Evolutionary conservation across 2,888 invertebrate species (phyloP).

Genomic region (Philereme vetulata): DNA sequence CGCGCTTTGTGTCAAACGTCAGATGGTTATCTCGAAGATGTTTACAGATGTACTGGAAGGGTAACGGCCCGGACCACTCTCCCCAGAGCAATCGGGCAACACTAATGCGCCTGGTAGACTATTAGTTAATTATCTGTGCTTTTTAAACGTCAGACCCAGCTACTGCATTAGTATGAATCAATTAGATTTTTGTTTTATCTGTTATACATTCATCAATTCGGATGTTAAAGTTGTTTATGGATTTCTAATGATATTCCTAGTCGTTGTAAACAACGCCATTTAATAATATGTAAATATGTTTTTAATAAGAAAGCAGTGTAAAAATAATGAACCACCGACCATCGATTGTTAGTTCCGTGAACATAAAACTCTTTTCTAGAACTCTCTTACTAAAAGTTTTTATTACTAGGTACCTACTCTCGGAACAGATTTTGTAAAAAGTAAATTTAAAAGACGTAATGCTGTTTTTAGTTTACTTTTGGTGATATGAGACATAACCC

Average conservation of each 20-base stretch:
- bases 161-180: constrained; percentile 42
- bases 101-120: constrained; percentile 69
- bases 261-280: constrained; percentile 11
- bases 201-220: constrained; percentile 18
- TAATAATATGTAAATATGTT: background rate
- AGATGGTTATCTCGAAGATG: constrained; percentile 80
- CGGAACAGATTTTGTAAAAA: no score
- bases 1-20: constrained; percentile 84
- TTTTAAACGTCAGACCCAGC: constrained; percentile 50
- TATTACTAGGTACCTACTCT: no score
- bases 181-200: constrained; percentile 27
- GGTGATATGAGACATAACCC: background rate
- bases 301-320: no score
- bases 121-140: constrained; percentile 71
- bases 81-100: constrained; percentile 70
- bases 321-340: no score
- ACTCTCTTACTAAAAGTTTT: background rate
- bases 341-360: no score
- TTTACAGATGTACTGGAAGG: constrained; percentile 82
- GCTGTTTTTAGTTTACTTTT: no score
- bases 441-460: no score
- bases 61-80: constrained; percentile 72
- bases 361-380: no score
- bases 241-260: constrained; percentile 9
- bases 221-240: constrained; percentile 2